A percentile compares a stretch with the other conserved stretches of the same genome.
phyloP scores from a whole-genome alignment of 1,140 invertebrate genomes.

The Leptinotarsa lineolata region DNA sequence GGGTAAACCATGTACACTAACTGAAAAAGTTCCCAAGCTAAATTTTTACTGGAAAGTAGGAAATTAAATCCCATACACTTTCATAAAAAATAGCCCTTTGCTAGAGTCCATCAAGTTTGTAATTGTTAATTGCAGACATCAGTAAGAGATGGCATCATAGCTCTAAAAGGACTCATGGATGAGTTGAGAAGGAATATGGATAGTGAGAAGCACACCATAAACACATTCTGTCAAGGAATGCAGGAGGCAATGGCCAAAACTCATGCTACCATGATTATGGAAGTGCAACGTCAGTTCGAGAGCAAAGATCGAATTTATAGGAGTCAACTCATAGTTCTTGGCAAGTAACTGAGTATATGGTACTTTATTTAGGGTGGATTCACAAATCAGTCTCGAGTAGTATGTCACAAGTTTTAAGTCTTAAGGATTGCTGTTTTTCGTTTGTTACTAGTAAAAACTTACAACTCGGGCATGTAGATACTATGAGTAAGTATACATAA shows the following conservation, averaged over 20 bases:
- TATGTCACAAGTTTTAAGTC: no score
- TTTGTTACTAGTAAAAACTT: no score
- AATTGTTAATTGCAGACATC: constrained; percentile 57
- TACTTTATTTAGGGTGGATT: no score
- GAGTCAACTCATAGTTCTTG: constrained; percentile 63
- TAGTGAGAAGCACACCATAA: constrained; percentile 68
- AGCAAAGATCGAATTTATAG: constrained; percentile 68
- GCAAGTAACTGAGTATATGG: background rate
- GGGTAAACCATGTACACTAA: background rate
- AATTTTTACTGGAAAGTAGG: no score
- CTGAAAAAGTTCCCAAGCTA: no score
- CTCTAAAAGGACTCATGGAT: constrained; percentile 69
- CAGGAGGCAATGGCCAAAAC: constrained; percentile 70
- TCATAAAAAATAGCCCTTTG: no score
- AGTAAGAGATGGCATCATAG: constrained; percentile 66
- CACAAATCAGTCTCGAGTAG: no score
- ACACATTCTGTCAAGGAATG: constrained; percentile 69
- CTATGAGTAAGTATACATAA: no score
- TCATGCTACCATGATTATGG: constrained; percentile 65
- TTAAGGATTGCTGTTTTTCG: no score
- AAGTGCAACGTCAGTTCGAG: constrained; percentile 71
- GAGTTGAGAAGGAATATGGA: constrained; percentile 69
- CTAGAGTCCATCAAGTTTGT: no score
- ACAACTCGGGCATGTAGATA: no score
- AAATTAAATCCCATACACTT: no score